Base-by-base conservation (phyloP, 2,888 invertebrate species). In the Hirtodrosophila histrioides region DNA sequence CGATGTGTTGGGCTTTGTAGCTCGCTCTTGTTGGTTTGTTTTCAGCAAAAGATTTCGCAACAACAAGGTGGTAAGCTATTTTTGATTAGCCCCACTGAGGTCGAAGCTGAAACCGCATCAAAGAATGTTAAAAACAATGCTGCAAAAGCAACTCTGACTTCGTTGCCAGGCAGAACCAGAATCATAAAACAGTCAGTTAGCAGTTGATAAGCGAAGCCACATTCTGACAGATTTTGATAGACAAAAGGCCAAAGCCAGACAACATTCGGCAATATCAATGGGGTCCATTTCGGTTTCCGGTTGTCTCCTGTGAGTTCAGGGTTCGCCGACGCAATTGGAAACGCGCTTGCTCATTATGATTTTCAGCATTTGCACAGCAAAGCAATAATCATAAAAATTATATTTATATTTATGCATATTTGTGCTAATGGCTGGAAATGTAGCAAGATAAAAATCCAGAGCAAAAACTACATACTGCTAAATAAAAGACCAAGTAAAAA, bases 371-470 rank as follows among this genome's bases (percentile, higher is more conserved):
- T 69, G 49, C 49, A 24, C 62, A 68, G 29, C 61, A 33, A 51
- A 40, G 64, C 66, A 68, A 73, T 77, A 75, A 74, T 51, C 77
- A 82, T 74, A 67, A 66, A 79, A 72, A 81, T 75, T 62, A 73
- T 69, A 65, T 45, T 49, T 64, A 57, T 49, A 65, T 50, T 24
- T 58, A 54, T 58, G 74, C 68, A 76, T 74, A 76, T 73, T 70
- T 62, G 41, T 50, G 66, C 53, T 75, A 75, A 78, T 78, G 75
- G 63, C 67, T 68, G 63, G 24, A 64, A 65, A 62, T 58, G 40
- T 27, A 11, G 53, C 40, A 17, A 17, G 45, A 57, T 58, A 57
- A 66, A 66, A 60, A 56, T 9, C 33, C 17, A 3, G 8, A 37
- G 40, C 24, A 46, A 23, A 54, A 57, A 62, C 60, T 50, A 57